Evolutionary conservation across 1,140 invertebrate species (phyloP).

Genomic region (Lysiphlebus fabarum): DNA sequence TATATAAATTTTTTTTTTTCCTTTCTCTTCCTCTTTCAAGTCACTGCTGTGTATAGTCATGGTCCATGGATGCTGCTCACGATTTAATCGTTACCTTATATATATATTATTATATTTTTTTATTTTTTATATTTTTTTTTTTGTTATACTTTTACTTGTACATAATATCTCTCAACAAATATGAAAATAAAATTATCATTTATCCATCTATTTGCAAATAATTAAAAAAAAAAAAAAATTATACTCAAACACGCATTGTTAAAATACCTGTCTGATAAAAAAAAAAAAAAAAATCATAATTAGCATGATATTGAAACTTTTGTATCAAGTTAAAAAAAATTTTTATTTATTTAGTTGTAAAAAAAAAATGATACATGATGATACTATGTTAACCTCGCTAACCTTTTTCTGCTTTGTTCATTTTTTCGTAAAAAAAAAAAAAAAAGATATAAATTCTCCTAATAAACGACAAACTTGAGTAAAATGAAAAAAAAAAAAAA

Average conservation of each 20-base stretch:
- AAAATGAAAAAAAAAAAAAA: neutral
- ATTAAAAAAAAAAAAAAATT: conserved; percentile 9
- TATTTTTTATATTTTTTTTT: neutral
- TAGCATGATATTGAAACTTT: no score
- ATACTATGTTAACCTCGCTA: no score
- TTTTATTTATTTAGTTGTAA: no score
- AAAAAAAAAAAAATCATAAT: no score
- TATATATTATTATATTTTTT: neutral
- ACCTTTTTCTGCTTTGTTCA: no score
- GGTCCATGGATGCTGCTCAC: neutral
- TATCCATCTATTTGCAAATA: neutral
- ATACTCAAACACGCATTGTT: neutral
- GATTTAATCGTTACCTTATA: conserved; percentile 15
- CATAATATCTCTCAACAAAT: neutral
- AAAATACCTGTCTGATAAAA: no score
- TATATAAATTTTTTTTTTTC: no score
- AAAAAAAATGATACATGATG: no score
- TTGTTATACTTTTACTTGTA: neutral
- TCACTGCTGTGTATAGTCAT: no score
- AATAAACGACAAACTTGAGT: conserved; percentile 1
- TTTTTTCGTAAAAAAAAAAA: no score
- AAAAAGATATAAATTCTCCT: conserved; percentile 11
- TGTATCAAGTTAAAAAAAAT: no score
- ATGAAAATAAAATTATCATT: conserved; percentile 3
- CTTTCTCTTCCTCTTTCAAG: no score